Evolutionary conservation across 1,140 invertebrate genomes (phyloP), one percentile per base, ranked within the genome.

Genomic region (Drosophila pruinosa): DNA sequence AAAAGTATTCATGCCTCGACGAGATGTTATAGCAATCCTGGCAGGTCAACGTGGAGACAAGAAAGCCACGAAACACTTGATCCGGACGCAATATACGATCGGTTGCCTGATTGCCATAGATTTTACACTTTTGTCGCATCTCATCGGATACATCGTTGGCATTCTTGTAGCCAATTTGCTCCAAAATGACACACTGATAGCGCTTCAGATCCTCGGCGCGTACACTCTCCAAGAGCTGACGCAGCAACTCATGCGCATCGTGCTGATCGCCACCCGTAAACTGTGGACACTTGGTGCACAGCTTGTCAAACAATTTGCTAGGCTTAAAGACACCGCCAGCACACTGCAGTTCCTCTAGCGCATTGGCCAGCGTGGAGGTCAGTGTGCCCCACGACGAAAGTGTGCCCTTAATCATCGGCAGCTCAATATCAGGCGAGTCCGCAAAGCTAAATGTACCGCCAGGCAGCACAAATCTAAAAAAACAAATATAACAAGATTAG

Each of bases 231-330:
- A 99, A 91, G 22, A 99, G 92, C 92, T 98, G 96, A 54, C 98
- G 92, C 5, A 99, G 92, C 48, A 99, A 91, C 91, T 99, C 98
- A 89, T 99, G 98, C 6, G 98, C 95, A 92, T 99, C 98, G 89
- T 99, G 98, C 91, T 99, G 98, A 75, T 97, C 96, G 21, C 95
- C 97, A n/a, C 97, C 97, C 61, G 95, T 95, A 91, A 99, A 99
- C 88, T 98, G 95, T 0, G 96, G 94, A 72, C 94, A 93, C 89
- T 96, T 96, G 83, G 94, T 93, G 61, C 94, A 95, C n/a, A 98
- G 93, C 69, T 94, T 94, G 31, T 93, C 93, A 43, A 98, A 95
- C 12, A 98, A 92, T 57, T 94, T 93, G 26, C 92, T 92, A 1
- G 97, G 97, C 38, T 92, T 95, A 72, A 95, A 95, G 26, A 94